Conservation (phyloP, 53 echinoderm and acorn worm genomes). For the Echinarachnius parma region DNA sequence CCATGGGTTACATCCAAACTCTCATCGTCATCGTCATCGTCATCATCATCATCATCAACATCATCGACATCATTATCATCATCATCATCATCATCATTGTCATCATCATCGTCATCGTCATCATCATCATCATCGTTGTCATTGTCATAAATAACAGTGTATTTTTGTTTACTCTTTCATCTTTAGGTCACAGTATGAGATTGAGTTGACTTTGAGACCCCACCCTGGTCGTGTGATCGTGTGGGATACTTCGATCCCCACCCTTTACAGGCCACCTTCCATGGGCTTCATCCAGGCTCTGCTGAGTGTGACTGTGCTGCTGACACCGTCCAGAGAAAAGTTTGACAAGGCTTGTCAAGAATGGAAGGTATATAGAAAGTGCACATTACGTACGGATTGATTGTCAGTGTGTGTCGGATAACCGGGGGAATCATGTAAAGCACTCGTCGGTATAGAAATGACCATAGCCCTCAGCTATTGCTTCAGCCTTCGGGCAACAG, state of each 20-base stretch:
- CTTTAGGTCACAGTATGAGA: slow-evolving; percentile 7
- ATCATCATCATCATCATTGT: background rate
- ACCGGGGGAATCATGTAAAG: too few relatives aligned
- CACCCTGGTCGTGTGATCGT: slow-evolving; percentile 43
- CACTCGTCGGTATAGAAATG: too few relatives aligned
- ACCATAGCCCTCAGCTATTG: too few relatives aligned
- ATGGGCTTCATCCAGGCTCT: slow-evolving; percentile 48
- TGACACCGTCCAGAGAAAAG: slow-evolving; percentile 13
- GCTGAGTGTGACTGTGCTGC: slow-evolving; percentile 16
- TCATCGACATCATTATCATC: slow-evolving; percentile 5
- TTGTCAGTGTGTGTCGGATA: too few relatives aligned
- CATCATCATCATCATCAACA: slow-evolving; percentile 11
- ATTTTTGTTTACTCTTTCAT: background rate
- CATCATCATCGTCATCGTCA: slow-evolving; percentile 6
- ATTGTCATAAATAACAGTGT: background rate
- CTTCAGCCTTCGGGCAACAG: too few relatives aligned
- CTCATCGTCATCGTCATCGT: slow-evolving; percentile 5
- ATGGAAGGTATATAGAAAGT: slow-evolving; percentile 26
- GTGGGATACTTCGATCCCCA: slow-evolving; percentile 50
- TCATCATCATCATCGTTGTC: too few relatives aligned
- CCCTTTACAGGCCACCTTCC: slow-evolving; percentile 54
- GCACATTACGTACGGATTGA: too few relatives aligned
- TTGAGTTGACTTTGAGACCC: slow-evolving; percentile 41
- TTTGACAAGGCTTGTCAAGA: slow-evolving; percentile 26
- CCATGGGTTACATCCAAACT: slow-evolving; percentile 51